Evolutionary conservation across 2,888 invertebrate species (phyloP).

Genomic region (Eupithecia centaureata): DNA sequence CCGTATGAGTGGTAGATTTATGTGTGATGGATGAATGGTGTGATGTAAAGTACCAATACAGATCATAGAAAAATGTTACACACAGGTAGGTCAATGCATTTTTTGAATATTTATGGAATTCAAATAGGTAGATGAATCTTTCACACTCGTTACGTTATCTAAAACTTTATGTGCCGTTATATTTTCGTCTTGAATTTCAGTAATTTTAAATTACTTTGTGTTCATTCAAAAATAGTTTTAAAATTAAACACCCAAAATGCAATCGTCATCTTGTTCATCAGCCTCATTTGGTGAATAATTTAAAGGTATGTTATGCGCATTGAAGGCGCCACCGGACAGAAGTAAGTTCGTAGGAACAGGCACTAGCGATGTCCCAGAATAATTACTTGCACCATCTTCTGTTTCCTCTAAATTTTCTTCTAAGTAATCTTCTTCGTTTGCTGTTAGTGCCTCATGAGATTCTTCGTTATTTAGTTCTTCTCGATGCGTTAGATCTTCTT

Average conservation of each 20-base stretch:
- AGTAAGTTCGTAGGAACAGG: constrained; percentile 30
- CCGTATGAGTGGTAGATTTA: not conserved
- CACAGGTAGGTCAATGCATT: no score
- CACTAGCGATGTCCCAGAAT: not conserved
- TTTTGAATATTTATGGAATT: no score
- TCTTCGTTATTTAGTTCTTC: not conserved
- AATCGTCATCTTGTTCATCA: constrained; percentile 40
- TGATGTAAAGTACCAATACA: no score
- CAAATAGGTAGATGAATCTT: not conserved
- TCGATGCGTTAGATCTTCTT: not conserved
- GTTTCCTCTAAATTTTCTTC: constrained; percentile 1
- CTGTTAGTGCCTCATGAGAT: not conserved
- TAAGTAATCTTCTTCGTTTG: not conserved
- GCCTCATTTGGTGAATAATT: constrained; percentile 35
- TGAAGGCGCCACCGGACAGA: constrained; percentile 29
- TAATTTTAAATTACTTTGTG: not conserved
- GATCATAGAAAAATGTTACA: not conserved
- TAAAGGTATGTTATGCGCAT: constrained; percentile 21
- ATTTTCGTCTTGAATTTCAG: not conserved
- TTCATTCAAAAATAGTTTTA: not conserved
- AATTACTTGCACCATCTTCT: constrained; percentile 3
- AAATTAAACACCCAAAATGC: constrained; percentile 55
- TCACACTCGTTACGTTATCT: not conserved
- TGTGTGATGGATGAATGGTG: not conserved
- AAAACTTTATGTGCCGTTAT: not conserved